These are phyloP conservation scores for Aegithalos caudatus DNA, from an alignment of 2,113 vertebrate genomes.

Conservation along the genomic window DNA sequence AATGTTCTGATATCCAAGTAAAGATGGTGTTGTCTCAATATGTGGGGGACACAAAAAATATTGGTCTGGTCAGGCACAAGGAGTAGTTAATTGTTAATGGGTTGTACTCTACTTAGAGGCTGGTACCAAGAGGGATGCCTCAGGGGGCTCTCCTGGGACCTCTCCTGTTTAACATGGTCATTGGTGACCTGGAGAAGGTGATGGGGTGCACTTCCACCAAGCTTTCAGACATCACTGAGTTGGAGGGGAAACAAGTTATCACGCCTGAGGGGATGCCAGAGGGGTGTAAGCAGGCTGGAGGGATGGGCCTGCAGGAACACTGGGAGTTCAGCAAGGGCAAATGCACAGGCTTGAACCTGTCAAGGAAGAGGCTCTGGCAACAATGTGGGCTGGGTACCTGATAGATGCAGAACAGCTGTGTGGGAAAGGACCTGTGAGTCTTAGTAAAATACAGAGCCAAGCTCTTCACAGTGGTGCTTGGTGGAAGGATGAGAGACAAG, in stretches of 20 bases:
- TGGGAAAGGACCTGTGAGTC: neutral
- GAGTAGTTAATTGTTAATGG: neutral
- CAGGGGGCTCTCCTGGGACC: neutral
- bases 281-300: neutral
- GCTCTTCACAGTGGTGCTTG: neutral
- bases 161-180: neutral
- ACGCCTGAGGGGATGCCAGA: neutral
- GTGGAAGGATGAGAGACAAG: neutral
- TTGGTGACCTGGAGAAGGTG: neutral
- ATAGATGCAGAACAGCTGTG: neutral
- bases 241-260: neutral
- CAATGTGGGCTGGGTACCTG: rapidly evolving
- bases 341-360: neutral
- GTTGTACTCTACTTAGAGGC: neutral
- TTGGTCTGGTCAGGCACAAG: neutral
- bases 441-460: neutral
- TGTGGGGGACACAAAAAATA: neutral
- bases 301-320: neutral
- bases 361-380: neutral
- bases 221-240: neutral
- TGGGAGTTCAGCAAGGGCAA: neutral
- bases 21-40: neutral
- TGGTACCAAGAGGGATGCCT: neutral
- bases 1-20: neutral
- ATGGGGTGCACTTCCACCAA: neutral